These are phyloP conservation scores for Daubentonia madagascariensis DNA, from an alignment of 2,113 vertebrate genomes.

Conservation along the genomic window DNA sequence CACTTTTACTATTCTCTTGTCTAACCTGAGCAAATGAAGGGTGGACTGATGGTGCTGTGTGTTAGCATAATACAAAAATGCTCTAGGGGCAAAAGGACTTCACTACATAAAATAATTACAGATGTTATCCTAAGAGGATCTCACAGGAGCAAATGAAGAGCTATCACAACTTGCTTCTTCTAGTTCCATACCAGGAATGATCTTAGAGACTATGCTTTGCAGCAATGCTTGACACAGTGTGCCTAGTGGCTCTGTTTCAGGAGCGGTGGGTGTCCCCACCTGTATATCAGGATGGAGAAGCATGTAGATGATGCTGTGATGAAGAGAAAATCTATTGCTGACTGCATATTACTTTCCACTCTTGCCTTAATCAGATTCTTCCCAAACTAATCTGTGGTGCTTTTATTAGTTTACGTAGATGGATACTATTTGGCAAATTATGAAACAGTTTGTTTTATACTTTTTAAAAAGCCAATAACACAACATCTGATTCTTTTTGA, in stretches of 20 bases:
- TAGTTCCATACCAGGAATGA: neutral
- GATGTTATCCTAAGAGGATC: neutral
- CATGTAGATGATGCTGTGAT: neutral
- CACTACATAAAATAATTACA: neutral
- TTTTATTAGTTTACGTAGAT: constrained; percentile 81
- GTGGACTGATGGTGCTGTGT: neutral
- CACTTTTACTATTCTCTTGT: neutral
- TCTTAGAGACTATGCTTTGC: neutral
- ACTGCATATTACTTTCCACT: constrained; percentile 50
- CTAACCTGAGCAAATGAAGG: neutral
- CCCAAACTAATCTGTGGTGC: constrained; percentile 68
- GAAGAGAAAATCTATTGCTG: neutral
- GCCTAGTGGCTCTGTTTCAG: neutral
- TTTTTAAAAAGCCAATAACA: constrained; percentile 76
- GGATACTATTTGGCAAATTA: constrained; percentile 79
- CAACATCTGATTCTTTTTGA: constrained; percentile 79
- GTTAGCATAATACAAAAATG: neutral
- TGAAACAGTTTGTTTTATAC: constrained; percentile 76
- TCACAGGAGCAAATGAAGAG: neutral
- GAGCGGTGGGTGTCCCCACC: neutral
- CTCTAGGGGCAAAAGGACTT: neutral
- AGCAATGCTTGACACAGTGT: neutral
- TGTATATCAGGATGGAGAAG: neutral
- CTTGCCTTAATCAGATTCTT: constrained; percentile 56
- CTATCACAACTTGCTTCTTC: neutral